Conservation (phyloP, 1,140 invertebrate genomes). For the Ditylenchus dipsaci region DNA sequence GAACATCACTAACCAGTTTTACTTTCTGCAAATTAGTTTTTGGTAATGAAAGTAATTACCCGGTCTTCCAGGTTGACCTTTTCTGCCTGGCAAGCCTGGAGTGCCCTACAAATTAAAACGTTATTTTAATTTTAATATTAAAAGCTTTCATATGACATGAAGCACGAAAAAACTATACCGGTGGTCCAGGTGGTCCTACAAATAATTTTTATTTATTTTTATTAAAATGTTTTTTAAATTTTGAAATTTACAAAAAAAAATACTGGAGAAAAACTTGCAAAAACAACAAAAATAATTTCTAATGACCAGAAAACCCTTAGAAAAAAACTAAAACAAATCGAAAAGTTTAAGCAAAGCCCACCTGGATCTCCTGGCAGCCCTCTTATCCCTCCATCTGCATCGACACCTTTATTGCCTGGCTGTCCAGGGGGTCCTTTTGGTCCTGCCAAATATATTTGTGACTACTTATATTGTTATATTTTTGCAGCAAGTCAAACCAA, state of each 20-base stretch:
- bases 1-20: not conserved
- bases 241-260: too few species aligned
- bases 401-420: not conserved
- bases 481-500: too few species aligned
- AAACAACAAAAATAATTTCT: too few species aligned
- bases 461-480: too few species aligned
- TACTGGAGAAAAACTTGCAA: too few species aligned
- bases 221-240: too few species aligned
- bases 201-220: not conserved
- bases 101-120: not conserved
- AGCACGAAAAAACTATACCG: slow-evolving; percentile 1
- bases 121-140: not conserved
- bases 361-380: slow-evolving; percentile 30
- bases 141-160: not conserved
- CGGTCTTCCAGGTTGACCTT: slow-evolving; percentile 5
- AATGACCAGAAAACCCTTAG: too few species aligned
- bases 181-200: slow-evolving; percentile 12
- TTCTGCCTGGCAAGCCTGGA: slow-evolving; percentile 14
- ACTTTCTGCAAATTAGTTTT: not conserved
- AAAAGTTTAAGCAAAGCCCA: not conserved
- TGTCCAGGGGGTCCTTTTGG: slow-evolving; percentile 1
- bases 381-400: slow-evolving; percentile 18
- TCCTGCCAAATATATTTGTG: not conserved
- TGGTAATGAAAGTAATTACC: not conserved
- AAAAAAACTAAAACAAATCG: too few species aligned